Conservation (phyloP, 2,113 vertebrate species). For the Psilopsiagon aymara region DNA sequence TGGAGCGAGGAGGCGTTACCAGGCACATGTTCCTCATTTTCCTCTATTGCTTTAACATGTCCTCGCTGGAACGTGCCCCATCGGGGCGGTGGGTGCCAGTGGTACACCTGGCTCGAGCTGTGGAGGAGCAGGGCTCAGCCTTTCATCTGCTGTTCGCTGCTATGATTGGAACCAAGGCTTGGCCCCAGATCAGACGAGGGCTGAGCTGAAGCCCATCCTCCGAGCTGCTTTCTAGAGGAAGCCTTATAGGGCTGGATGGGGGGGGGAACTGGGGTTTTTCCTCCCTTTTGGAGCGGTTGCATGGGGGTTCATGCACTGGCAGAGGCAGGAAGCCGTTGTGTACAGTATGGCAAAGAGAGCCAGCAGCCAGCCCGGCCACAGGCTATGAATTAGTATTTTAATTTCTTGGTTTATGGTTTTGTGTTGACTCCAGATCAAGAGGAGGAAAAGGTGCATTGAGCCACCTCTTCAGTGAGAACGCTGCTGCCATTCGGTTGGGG, state of each 20-base stretch:
- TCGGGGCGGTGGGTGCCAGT: conserved; percentile 22
- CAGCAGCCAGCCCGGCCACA: not conserved
- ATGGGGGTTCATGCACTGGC: not conserved
- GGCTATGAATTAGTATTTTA: conserved; percentile 10
- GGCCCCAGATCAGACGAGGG: conserved; percentile 68
- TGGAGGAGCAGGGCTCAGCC: conserved; percentile 1
- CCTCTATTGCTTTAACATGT: conserved; percentile 79
- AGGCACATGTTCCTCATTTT: conserved; percentile 85
- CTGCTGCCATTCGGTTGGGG: conserved; percentile 8
- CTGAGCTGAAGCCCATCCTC: conserved; percentile 62
- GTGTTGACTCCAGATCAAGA: conserved; percentile 14
- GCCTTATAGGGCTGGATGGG: not conserved
- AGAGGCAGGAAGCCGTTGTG: conserved; percentile 25
- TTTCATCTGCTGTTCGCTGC: conserved; percentile 85
- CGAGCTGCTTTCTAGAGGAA: conserved; percentile 16
- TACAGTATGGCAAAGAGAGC: not conserved
- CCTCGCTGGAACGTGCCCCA: conserved; percentile 15
- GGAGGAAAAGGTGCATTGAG: conserved; percentile 17
- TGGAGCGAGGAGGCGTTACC: conserved; percentile 68
- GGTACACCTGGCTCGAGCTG: conserved; percentile 79
- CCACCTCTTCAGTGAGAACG: conserved; percentile 28
- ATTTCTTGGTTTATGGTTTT: conserved; percentile 20
- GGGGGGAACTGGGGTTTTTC: not conserved
- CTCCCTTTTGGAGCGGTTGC: not conserved
- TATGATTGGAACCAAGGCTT: conserved; percentile 57